phyloP scores from a whole-genome alignment of 92 coral and sea anemone genomes.

The Siderastrea siderea region DNA sequence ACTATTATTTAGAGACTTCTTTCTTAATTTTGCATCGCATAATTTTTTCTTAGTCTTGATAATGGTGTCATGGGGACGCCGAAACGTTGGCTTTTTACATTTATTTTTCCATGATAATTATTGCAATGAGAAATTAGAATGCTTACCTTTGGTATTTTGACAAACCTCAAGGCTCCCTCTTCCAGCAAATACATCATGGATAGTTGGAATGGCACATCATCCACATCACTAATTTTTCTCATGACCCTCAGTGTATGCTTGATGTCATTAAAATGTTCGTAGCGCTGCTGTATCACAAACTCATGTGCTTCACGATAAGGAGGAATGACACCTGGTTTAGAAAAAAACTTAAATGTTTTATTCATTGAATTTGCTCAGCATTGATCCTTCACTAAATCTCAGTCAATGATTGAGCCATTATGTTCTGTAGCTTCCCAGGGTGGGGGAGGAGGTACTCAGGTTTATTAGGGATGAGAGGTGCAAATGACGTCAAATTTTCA shows the following conservation, averaged over 20 bases:
- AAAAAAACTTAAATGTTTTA: background rate
- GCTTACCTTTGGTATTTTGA: slow-evolving; percentile 81
- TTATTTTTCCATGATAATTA: no score
- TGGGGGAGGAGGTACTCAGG: no score
- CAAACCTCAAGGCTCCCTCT: slow-evolving; percentile 89
- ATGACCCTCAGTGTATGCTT: slow-evolving; percentile 78
- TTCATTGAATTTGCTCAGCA: background rate
- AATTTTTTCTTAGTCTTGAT: no score
- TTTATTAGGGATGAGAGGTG: no score
- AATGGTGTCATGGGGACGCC: no score
- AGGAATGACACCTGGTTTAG: slow-evolving; percentile 77
- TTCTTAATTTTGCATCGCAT: no score
- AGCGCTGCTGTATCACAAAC: slow-evolving; percentile 79
- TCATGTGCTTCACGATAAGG: slow-evolving; percentile 86
- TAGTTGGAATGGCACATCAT: slow-evolving; percentile 67
- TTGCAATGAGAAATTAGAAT: no score
- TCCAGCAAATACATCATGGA: slow-evolving; percentile 86
- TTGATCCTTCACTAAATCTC: background rate
- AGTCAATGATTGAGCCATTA: background rate
- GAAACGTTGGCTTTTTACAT: no score
- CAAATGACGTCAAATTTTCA: no score
- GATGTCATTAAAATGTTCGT: slow-evolving; percentile 86
- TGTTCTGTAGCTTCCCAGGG: background rate
- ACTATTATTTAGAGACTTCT: no score
- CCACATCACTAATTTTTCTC: slow-evolving; percentile 62